Conservation (phyloP, 2,888 invertebrate genomes). For the Xanthorhoe designata region DNA sequence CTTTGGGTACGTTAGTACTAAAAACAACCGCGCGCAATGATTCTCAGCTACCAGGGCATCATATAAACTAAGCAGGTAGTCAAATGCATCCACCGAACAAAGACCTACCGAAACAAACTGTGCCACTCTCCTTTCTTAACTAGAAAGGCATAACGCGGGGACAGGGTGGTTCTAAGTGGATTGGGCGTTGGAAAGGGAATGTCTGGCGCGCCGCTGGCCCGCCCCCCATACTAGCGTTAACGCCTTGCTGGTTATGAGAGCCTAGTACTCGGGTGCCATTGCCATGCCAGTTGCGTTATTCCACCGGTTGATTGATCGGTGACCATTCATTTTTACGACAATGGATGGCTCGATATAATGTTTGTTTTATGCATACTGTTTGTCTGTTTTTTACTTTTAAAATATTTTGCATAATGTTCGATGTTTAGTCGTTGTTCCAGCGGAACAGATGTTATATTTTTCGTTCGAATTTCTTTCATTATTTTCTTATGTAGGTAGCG, state of each 20-base stretch:
- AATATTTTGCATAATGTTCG: background rate
- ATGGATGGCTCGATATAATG: constrained; percentile 23
- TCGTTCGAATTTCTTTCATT: too few relatives aligned
- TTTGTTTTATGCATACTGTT: constrained; percentile 22
- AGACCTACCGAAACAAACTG: constrained; percentile 58
- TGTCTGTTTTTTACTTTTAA: background rate
- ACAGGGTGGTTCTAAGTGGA: constrained; percentile 71
- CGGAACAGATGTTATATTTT: too few relatives aligned
- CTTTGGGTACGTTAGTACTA: constrained; percentile 15
- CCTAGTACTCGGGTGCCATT: constrained; percentile 74
- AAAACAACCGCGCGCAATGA: constrained; percentile 52
- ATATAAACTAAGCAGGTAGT: constrained; percentile 61
- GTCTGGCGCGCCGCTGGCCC: constrained; percentile 75
- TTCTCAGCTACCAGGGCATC: constrained; percentile 70
- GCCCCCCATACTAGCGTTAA: constrained; percentile 77
- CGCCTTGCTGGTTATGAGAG: constrained; percentile 77
- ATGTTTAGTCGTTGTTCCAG: background rate
- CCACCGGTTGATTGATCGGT: constrained; percentile 49
- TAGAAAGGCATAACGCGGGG: constrained; percentile 54
- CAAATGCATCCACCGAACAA: constrained; percentile 55
- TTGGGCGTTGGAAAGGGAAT: constrained; percentile 78
- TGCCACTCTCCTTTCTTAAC: constrained; percentile 56
- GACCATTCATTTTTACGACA: constrained; percentile 33
- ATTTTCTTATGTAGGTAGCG: too few relatives aligned
- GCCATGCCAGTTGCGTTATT: constrained; percentile 57